These are phyloP conservation scores for Aphelocoma coerulescens DNA, from an alignment of 2,113 vertebrate species.

Conservation along the genomic window DNA sequence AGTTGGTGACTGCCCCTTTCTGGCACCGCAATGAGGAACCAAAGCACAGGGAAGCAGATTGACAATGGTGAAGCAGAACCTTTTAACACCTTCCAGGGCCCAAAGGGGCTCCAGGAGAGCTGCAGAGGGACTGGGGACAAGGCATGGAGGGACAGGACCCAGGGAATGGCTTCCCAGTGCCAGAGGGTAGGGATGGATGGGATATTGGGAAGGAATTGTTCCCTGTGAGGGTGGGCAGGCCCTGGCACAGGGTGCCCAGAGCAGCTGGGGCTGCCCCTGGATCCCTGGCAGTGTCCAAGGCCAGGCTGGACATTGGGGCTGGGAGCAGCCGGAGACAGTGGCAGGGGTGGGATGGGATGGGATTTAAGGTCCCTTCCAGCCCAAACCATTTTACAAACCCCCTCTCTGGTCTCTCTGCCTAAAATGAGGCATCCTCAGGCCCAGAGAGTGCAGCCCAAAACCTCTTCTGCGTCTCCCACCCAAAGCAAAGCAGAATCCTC, in stretches of 20 bases:
- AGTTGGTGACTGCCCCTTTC: not conserved
- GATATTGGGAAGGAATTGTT: not conserved
- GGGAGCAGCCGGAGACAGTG: not conserved
- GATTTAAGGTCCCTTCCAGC: fast-evolving
- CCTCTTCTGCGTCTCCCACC: fast-evolving
- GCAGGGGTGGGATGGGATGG: fast-evolving
- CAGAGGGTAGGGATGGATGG: not conserved
- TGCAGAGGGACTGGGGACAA: not conserved
- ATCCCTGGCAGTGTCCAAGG: not conserved
- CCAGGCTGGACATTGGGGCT: not conserved
- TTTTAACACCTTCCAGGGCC: not conserved
- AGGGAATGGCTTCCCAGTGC: not conserved
- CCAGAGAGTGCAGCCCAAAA: not conserved
- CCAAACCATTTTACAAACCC: not conserved
- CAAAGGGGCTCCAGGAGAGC: not conserved
- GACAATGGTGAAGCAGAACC: not conserved
- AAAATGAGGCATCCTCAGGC: not conserved
- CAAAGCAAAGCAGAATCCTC: not conserved
- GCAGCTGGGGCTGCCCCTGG: not conserved
- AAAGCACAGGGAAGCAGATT: not conserved
- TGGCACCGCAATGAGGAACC: not conserved
- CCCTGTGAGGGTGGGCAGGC: not conserved
- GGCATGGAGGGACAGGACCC: not conserved
- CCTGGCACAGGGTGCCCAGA: not conserved
- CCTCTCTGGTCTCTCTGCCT: not conserved